Evolutionary conservation across 2,888 invertebrate species (phyloP).

Genomic region (Carcina quercana): DNA sequence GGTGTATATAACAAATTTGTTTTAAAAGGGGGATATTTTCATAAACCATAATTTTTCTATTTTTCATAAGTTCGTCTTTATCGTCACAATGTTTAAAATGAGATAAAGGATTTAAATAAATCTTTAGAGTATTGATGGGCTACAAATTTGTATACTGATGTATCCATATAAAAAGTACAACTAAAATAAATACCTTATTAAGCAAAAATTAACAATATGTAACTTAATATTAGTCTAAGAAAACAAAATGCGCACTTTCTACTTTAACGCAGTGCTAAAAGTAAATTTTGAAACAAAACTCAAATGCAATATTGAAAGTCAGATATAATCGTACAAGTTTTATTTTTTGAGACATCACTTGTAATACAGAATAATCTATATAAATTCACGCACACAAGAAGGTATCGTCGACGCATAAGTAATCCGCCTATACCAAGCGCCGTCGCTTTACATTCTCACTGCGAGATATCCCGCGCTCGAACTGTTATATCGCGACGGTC

Average conservation of each 20-base stretch:
- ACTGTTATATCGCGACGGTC: no score
- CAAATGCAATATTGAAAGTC: slow-evolving; percentile 67
- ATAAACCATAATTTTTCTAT: no score
- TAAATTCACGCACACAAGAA: slow-evolving; percentile 26
- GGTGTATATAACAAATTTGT: neutral
- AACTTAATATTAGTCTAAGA: slow-evolving; percentile 54
- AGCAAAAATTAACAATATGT: slow-evolving; percentile 53
- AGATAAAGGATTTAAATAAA: slow-evolving; percentile 3
- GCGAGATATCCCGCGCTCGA: no score
- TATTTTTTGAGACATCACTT: slow-evolving; percentile 42
- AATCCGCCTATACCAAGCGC: no score
- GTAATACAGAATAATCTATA: slow-evolving; percentile 14
- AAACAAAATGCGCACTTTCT: slow-evolving; percentile 60
- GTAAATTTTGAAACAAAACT: slow-evolving; percentile 36
- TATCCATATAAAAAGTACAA: slow-evolving; percentile 68
- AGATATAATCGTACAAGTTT: slow-evolving; percentile 53
- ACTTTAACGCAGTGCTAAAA: slow-evolving; percentile 25
- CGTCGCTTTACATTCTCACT: no score
- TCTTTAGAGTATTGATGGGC: slow-evolving; percentile 25
- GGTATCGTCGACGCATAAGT: slow-evolving; percentile 4
- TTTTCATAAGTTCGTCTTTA: no score
- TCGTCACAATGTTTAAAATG: no score
- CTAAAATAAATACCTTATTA: slow-evolving; percentile 73
- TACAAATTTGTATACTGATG: slow-evolving; percentile 62
- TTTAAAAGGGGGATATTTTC: neutral